Percentiles rank a stretch among this genome's conserved stretches.
phyloP scores from a whole-genome alignment of 2,797 vertebrate genomes.

The Macropus fuliginosus region DNA sequence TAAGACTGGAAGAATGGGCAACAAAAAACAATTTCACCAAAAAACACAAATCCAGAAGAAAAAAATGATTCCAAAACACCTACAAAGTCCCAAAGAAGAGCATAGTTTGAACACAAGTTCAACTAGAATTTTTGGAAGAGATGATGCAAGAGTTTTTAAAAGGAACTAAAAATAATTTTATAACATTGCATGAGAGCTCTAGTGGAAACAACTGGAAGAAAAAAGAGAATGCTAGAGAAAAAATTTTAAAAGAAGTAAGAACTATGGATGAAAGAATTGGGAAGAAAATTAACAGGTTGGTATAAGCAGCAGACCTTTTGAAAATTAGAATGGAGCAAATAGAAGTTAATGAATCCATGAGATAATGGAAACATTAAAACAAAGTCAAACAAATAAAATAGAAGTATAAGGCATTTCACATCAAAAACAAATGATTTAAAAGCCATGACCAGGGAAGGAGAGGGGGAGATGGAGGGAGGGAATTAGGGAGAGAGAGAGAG shows the following conservation, averaged over 20 bases:
- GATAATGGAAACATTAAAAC: too few relatives aligned
- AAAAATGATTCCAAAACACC: neutral
- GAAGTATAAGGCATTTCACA: too few relatives aligned
- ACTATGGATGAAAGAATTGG: neutral
- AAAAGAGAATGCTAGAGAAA: neutral
- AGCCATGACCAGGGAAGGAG: neutral
- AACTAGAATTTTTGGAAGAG: neutral
- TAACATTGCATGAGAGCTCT: neutral
- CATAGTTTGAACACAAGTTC: neutral
- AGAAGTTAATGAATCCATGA: too few relatives aligned
- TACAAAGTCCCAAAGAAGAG: neutral
- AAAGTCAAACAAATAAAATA: too few relatives aligned
- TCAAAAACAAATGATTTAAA: neutral
- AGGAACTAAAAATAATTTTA: neutral
- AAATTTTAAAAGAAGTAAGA: neutral
- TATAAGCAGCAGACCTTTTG: too few relatives aligned
- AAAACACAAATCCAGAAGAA: neutral
- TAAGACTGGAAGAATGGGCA: neutral
- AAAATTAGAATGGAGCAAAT: too few relatives aligned
- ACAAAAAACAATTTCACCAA: neutral
- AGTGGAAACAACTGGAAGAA: neutral
- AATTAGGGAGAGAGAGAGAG: too few relatives aligned
- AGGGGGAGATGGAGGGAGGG: too few relatives aligned
- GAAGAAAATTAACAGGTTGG: neutral
- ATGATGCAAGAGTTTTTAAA: neutral